These are phyloP conservation scores for Coleophora flavipennella DNA, from an alignment of 2,888 invertebrate species.

Conservation along the genomic window DNA sequence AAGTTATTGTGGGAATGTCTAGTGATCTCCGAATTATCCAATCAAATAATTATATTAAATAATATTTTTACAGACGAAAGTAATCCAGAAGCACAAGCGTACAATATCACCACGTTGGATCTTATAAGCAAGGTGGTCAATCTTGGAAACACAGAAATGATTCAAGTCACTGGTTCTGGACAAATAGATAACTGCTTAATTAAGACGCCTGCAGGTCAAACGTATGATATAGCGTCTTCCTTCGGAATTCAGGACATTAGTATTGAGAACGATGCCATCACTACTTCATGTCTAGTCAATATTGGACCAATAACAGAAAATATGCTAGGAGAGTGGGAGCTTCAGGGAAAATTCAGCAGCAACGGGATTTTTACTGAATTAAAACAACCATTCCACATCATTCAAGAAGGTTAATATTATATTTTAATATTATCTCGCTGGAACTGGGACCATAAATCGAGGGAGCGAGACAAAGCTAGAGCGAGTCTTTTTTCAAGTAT, in stretches of 20 bases:
- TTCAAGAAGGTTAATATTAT: slow-evolving; percentile 27
- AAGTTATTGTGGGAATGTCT: slow-evolving; percentile 12
- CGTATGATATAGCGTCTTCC: slow-evolving; percentile 10
- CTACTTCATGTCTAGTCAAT: slow-evolving; percentile 19
- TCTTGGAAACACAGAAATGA: slow-evolving; percentile 17
- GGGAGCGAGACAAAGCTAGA: too few relatives aligned
- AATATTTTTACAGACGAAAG: slow-evolving; percentile 24
- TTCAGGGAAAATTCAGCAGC: slow-evolving; percentile 31
- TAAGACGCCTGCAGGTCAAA: slow-evolving; percentile 19
- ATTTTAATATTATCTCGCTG: too few relatives aligned
- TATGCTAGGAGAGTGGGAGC: slow-evolving; percentile 28
- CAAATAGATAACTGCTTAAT: slow-evolving; percentile 21
- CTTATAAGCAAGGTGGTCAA: slow-evolving; percentile 19
- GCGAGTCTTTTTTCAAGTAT: too few relatives aligned
- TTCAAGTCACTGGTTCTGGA: slow-evolving; percentile 18
- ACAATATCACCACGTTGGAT: slow-evolving; percentile 24
- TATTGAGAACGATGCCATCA: slow-evolving; percentile 12
- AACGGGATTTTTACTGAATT: slow-evolving; percentile 21
- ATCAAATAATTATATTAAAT: too few relatives aligned
- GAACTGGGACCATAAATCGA: too few relatives aligned
- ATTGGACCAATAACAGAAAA: slow-evolving; percentile 24
- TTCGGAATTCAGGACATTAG: slow-evolving; percentile 14
- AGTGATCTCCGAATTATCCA: too few relatives aligned
- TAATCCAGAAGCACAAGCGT: slow-evolving; percentile 28
- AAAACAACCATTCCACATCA: slow-evolving; percentile 19